phyloP scores from a whole-genome alignment of 92 coral and sea anemone genomes.

The Parazoanthus swiftii region DNA sequence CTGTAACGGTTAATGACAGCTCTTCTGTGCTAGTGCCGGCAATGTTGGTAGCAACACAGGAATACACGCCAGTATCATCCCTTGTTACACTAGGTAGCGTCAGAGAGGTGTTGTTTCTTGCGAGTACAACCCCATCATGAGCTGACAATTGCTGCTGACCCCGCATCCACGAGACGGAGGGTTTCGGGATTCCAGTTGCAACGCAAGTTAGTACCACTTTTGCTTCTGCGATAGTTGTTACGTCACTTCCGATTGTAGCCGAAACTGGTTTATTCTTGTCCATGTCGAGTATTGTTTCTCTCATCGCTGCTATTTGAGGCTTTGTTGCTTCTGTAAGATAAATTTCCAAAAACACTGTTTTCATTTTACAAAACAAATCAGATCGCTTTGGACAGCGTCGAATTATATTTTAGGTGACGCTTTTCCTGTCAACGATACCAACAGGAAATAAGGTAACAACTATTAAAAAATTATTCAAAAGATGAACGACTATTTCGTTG shows the following conservation, averaged over 20 bases:
- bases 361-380: no score
- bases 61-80: conserved; percentile 60
- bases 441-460: no score
- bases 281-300: conserved; percentile 44
- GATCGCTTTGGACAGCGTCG: no score
- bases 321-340: conserved; percentile 36
- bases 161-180: conserved; percentile 67
- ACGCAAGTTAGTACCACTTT: conserved; percentile 64
- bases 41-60: conserved; percentile 67
- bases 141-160: conserved; percentile 53
- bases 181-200: conserved; percentile 65
- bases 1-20: conserved; percentile 62
- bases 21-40: conserved; percentile 60
- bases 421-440: no score
- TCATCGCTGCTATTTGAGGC: conserved; percentile 41
- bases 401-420: no score
- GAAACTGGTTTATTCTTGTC: conserved; percentile 59
- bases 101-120: conserved; percentile 46
- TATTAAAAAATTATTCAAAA: no score
- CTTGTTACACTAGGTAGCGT: conserved; percentile 51
- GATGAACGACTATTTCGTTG: no score
- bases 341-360: background rate
- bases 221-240: conserved; percentile 63
- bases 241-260: conserved; percentile 60
- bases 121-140: conserved; percentile 44